Base-by-base conservation (phyloP, 2,888 invertebrate genomes). In the Margaritifera margaritifera region DNA sequence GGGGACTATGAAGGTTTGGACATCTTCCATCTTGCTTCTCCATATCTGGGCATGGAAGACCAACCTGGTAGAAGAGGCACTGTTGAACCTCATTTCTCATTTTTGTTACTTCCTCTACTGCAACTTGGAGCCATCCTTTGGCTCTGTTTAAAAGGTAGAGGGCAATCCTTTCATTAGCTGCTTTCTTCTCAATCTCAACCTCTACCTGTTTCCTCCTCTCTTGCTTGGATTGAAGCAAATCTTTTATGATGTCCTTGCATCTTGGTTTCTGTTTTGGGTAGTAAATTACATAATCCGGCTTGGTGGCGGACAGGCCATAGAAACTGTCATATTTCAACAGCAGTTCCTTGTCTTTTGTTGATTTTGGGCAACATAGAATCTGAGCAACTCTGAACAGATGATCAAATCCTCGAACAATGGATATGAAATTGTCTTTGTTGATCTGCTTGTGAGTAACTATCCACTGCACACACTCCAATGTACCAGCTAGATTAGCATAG, bases 391-490 rank as follows among this genome's bases (percentile, higher is more conserved):
- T 50, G 60, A 80, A 80, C 42, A 77, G 59, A 58, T 75, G 68
- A 11, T 72, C 72, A 58, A 83, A 74, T 2, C 81, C 77, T 52
- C 71, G 56, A 15, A 81, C 71, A 0, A 75, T 54, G 42, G 42
- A 42, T 18, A 74, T 19, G 51, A 20, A 60, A 11, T 27, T 62
- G 50, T 66, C 51, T 20, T 71, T 66, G 4, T 59, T 27, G 22
- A 74, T 24, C 22, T 70, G 64, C 42, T 22, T 4, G 50, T 55
- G 18, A 6, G 50, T 27, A 5, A 78, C 59, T 64, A 80, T 71
- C 76, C 76, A 72, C 56, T 80, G 66, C 58, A 74, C 71, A 63
- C 80, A 81, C 52, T 82, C 82, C 22, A 84, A 58, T 31, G 76
- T 69, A 1, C 80, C 82, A 22, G 77, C 78, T 27, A 71, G 76